phyloP scores from a whole-genome alignment of 2,113 vertebrate genomes.

The Telmatochromis sp. region DNA sequence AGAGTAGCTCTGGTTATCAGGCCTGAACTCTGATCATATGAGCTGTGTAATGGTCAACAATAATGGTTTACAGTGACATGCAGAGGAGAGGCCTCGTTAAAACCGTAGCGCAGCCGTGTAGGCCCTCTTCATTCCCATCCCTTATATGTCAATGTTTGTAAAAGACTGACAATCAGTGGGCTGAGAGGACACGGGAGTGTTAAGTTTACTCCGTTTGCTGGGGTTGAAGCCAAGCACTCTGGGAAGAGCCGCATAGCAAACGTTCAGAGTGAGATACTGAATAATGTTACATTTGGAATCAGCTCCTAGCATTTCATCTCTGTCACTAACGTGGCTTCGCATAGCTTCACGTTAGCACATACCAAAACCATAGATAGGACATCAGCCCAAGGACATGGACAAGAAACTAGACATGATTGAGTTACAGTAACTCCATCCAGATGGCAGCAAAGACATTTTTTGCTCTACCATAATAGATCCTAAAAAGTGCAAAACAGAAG shows the following conservation, averaged over 20 bases:
- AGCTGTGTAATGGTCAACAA: neutral
- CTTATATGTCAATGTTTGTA: conserved; percentile 71
- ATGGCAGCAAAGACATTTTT: neutral
- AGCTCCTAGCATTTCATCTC: conserved; percentile 9
- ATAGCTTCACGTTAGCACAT: neutral
- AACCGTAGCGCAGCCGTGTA: neutral
- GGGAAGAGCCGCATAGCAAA: conserved; percentile 4
- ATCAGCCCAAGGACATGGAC: neutral
- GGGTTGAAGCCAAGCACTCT: neutral
- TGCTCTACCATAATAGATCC: neutral
- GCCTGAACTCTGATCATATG: neutral
- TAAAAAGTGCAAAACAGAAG: neutral
- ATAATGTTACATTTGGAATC: conserved; percentile 13
- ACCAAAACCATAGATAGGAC: conserved; percentile 21
- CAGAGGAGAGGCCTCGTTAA: neutral
- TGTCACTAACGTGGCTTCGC: neutral
- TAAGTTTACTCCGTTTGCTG: conserved; percentile 39
- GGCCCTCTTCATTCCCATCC: conserved; percentile 32
- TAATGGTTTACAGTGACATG: neutral
- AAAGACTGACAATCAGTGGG: conserved; percentile 38
- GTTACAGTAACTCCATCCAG: conserved; percentile 42
- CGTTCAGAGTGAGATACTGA: neutral
- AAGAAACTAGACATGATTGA: neutral
- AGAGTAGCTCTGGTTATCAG: neutral
- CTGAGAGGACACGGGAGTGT: conserved; percentile 25